phyloP scores from a whole-genome alignment of 2,113 vertebrate genomes.

The Guaruba guarouba region DNA sequence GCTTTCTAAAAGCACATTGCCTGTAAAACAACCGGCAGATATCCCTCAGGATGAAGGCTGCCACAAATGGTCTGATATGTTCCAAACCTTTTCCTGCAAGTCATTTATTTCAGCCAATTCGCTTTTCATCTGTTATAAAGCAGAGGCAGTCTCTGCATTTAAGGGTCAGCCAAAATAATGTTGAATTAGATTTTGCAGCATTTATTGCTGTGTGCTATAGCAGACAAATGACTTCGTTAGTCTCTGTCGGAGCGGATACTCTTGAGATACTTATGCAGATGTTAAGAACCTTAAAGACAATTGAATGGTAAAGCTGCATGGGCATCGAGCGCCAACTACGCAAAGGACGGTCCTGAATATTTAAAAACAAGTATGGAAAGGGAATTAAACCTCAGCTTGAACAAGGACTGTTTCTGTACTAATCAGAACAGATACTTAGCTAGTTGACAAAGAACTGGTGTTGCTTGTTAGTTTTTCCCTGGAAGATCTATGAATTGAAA shows the following conservation, averaged over 20 bases:
- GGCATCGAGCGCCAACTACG: not conserved
- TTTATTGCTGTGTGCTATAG: not conserved
- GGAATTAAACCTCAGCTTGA: not conserved
- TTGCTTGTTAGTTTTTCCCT: not conserved
- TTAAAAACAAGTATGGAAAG: not conserved
- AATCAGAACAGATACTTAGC: not conserved
- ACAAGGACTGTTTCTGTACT: not conserved
- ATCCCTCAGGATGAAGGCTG: constrained; percentile 10
- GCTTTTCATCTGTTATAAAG: not conserved
- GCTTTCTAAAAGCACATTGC: not conserved
- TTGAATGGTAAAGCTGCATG: not conserved
- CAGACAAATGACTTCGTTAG: not conserved
- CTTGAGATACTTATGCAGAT: not conserved
- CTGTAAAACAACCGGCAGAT: not conserved
- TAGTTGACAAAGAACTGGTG: not conserved
- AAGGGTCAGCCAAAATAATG: constrained; percentile 10
- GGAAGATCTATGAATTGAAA: not conserved
- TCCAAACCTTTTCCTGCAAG: constrained; percentile 26
- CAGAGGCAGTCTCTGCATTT: not conserved
- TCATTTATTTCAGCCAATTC: constrained; percentile 14
- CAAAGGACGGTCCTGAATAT: not conserved
- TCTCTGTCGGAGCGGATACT: not conserved
- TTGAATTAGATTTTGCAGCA: not conserved
- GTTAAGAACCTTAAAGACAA: not conserved
- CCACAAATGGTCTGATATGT: not conserved